Evolutionary conservation across 2,797 vertebrate species (phyloP).

Genomic region (Hippocampus kuda): DNA sequence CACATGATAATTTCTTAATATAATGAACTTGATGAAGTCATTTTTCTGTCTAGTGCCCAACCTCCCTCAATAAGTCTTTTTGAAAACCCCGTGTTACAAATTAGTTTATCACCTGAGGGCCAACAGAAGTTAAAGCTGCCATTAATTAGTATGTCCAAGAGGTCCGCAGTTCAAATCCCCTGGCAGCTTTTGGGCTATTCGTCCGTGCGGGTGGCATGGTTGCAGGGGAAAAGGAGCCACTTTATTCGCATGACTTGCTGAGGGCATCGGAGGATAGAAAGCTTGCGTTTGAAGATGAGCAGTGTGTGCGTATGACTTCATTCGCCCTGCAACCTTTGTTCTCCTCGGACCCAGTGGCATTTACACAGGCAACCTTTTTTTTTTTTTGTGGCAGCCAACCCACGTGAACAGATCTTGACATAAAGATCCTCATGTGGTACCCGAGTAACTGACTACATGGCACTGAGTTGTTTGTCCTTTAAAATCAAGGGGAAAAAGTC

Average conservation of each 20-base stretch:
- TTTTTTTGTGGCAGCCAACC: constrained; percentile 9
- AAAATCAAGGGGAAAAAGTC: background rate
- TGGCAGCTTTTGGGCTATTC: background rate
- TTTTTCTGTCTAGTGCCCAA: background rate
- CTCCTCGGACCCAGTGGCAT: constrained; percentile 52
- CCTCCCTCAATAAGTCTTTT: background rate
- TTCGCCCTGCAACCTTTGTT: constrained; percentile 13
- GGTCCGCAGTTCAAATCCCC: background rate
- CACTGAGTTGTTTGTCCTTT: background rate
- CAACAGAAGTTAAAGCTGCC: background rate
- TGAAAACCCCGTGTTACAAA: background rate
- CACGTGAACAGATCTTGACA: background rate
- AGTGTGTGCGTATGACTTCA: too few relatives aligned
- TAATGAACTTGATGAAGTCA: background rate
- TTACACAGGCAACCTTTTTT: constrained; percentile 28
- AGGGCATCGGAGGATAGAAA: background rate
- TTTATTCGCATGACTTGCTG: constrained; percentile 2
- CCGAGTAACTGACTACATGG: background rate
- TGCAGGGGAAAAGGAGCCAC: constrained; percentile 4
- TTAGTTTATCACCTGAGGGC: background rate
- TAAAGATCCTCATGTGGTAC: background rate
- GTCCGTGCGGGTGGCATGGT: background rate
- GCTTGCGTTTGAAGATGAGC: background rate
- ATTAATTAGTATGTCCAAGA: background rate
- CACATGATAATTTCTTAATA: too few relatives aligned